A percentile compares a stretch with the other conserved stretches of the same genome.
These are phyloP conservation scores for Lanius ludovicianus DNA, from an alignment of 2,113 vertebrate genomes.

Conservation along the genomic window DNA sequence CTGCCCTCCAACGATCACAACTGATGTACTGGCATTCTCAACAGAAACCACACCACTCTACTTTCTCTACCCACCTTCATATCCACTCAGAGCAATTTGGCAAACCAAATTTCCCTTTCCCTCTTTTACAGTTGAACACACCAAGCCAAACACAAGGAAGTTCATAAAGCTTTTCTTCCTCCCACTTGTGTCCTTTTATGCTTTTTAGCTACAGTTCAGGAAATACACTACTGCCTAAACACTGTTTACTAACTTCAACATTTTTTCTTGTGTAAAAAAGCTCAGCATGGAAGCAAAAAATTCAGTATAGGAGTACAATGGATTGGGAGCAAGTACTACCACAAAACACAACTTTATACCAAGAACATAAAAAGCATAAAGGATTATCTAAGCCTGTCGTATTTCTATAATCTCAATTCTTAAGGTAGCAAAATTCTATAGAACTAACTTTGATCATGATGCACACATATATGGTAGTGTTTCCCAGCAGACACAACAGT, in stretches of 20 bases:
- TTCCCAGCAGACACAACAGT: neutral
- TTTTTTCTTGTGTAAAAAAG: neutral
- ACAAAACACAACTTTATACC: neutral
- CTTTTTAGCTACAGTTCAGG: neutral
- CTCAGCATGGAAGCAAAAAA: neutral
- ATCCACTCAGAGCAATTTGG: neutral
- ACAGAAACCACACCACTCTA: neutral
- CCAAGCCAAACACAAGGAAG: neutral
- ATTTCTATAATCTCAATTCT: neutral
- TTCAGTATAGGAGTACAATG: neutral
- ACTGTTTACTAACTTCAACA: neutral
- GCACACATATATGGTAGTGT: neutral
- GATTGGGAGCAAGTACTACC: neutral
- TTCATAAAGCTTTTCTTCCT: neutral
- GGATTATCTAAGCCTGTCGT: neutral
- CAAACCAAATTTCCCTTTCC: neutral
- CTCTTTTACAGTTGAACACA: neutral
- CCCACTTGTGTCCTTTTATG: neutral
- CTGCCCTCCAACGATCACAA: neutral
- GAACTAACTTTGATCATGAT: neutral
- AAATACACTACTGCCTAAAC: neutral
- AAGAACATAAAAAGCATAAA: neutral
- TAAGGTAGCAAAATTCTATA: neutral
- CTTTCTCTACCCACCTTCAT: neutral
- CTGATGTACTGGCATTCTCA: neutral